phyloP scores from a whole-genome alignment of 2,797 vertebrate genomes.

The Oreochromis mossambicus region DNA sequence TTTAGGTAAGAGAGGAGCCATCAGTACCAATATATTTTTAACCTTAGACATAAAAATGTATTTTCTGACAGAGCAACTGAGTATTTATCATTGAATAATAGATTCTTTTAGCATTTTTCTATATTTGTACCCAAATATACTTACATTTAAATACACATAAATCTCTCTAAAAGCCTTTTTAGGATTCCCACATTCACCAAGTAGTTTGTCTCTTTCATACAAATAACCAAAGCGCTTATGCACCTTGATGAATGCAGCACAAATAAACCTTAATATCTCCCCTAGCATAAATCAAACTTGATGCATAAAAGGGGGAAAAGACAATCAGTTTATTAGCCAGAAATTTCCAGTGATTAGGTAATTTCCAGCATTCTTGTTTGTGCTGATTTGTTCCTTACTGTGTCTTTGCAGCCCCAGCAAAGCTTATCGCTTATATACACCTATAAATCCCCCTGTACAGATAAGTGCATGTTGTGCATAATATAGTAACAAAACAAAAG shows the following conservation, averaged over 20 bases:
- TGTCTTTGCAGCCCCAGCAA: not conserved
- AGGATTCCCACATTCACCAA: not conserved
- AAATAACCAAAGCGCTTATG: not conserved
- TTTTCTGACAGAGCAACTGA: not conserved
- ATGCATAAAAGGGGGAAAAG: not conserved
- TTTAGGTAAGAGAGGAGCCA: not conserved
- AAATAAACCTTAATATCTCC: not conserved
- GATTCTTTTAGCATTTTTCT: not conserved
- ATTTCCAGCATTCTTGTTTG: not conserved
- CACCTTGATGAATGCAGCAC: not conserved
- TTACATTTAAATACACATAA: not conserved
- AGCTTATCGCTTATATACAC: not conserved
- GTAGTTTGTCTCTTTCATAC: not conserved
- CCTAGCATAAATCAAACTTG: not conserved
- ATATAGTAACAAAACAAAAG: not conserved
- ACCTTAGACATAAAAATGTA: not conserved
- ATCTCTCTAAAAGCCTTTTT: not conserved
- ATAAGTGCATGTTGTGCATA: not conserved
- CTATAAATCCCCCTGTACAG: not conserved
- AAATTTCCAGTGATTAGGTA: not conserved
- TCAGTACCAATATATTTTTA: not conserved
- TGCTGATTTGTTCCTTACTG: not conserved
- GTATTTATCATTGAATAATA: not conserved
- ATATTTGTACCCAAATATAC: not conserved
- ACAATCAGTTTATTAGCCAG: not conserved